phyloP scores from a whole-genome alignment of 2,797 vertebrate genomes.

The Trachops cirrhosus region DNA sequence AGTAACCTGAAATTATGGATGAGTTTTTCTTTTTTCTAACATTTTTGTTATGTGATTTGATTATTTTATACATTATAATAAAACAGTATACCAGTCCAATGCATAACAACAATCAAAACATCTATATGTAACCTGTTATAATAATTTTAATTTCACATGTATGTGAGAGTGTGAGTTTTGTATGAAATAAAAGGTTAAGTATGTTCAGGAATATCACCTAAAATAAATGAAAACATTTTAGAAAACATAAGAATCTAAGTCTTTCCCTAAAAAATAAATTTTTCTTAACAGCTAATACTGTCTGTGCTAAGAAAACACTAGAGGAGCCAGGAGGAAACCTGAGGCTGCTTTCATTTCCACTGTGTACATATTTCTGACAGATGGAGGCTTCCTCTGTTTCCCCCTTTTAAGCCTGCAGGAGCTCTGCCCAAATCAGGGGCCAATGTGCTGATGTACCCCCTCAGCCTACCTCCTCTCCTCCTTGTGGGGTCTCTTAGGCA shows the following conservation, averaged over 20 bases:
- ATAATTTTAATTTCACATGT: neutral
- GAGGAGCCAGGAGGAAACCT: slow-evolving; percentile 21
- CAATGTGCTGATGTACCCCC: neutral
- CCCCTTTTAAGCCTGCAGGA: neutral
- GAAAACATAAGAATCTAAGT: slow-evolving; percentile 21
- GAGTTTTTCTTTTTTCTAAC: neutral
- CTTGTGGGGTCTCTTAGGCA: no score
- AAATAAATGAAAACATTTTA: slow-evolving; percentile 35
- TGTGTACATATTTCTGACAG: neutral
- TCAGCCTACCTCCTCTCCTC: neutral
- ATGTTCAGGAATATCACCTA: neutral
- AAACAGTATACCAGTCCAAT: neutral
- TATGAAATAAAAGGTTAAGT: neutral
- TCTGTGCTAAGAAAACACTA: slow-evolving; percentile 40
- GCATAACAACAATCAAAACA: neutral
- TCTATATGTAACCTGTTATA: neutral
- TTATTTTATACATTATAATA: neutral
- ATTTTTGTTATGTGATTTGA: neutral
- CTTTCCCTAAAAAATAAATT: slow-evolving; percentile 18
- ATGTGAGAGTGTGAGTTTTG: neutral
- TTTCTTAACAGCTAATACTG: slow-evolving; percentile 40
- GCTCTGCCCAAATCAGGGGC: neutral
- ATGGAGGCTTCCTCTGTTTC: neutral
- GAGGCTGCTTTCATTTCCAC: neutral
- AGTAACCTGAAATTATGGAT: neutral